Evolutionary conservation across 2,888 invertebrate species (phyloP).

Genomic region (Caradrina clavipalpis): DNA sequence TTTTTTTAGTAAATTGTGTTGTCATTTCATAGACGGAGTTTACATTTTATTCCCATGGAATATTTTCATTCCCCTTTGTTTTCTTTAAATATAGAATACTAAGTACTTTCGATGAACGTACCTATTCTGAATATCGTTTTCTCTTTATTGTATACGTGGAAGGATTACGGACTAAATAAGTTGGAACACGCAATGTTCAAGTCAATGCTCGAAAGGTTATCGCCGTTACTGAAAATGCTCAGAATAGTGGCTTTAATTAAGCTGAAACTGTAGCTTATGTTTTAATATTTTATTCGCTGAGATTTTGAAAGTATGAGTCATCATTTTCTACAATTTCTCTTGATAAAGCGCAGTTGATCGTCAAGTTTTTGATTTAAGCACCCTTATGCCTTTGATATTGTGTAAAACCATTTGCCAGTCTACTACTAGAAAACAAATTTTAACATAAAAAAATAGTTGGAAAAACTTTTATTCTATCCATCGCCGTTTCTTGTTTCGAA

Average conservation of each 20-base stretch:
- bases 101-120: conserved; percentile 18
- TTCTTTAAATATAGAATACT: conserved; percentile 37
- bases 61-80: conserved; percentile 35
- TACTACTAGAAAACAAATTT: neutral
- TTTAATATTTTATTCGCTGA: conserved; percentile 33
- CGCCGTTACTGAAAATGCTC: conserved; percentile 62
- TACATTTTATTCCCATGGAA: conserved; percentile 43
- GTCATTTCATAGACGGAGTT: conserved; percentile 36
- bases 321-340: neutral
- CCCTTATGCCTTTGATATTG: neutral
- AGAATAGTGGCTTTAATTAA: conserved; percentile 46
- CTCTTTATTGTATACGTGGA: conserved; percentile 35
- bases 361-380: neutral
- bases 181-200: conserved; percentile 68
- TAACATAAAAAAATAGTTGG: neutral
- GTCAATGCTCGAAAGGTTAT: conserved; percentile 69
- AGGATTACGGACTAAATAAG: conserved; percentile 57
- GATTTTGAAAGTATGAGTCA: conserved; percentile 7
- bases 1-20: conserved; percentile 49
- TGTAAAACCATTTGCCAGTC: neutral
- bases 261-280: conserved; percentile 23
- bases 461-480: neutral
- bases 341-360: neutral
- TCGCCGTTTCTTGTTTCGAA: neutral
- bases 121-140: conserved; percentile 47